Evolutionary conservation across 2,888 invertebrate species (phyloP), one percentile per base, ranked within the genome.

Genomic region (Pristionchus arcanus): DNA sequence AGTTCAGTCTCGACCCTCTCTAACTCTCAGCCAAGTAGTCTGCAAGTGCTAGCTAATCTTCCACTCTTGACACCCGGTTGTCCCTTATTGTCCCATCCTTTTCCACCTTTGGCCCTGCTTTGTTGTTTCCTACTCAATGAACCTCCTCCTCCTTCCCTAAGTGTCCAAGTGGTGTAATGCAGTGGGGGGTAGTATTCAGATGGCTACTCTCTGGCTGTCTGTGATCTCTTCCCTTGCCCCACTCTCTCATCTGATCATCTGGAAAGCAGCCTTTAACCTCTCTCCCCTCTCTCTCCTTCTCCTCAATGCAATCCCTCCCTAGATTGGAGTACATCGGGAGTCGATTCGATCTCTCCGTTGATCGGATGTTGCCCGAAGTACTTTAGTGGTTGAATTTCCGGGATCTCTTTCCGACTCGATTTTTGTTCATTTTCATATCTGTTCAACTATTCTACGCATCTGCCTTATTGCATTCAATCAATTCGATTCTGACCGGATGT

Each of bases 91-190:
- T 55, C 84, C 71, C 28, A 2, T n/a, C 74, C 31, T 31, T 34
- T 1, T 81, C 42, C 25, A 19, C 31, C 84, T 85, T 37, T 83
- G n/a, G 37, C 37, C 19, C 37, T 37, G 21, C 37, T 34, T 63
- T 85, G 81, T 81, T 81, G 49, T 49, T 11, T 42, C 77, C 25
- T n/a, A 37, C 42, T 81, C 81, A 81, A 81, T 81, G 81, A 53
- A 49, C 42, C n/a, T 9, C 37, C 42, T 77, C 37, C 21, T 42
- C 49, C 42, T 37, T 21, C 81, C 42, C 42, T 77, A 77, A 49
- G 77, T 42, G 77, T 77, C 81, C 28, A 77, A 37, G 37, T 42
- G 74, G 49, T 81, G 81, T 81, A 81, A 81, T 81, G 49, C 21
- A 15, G 7, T 25, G 77, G 77, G n/a, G 34, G 49, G 42, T 49